phyloP scores from a whole-genome alignment of 2,888 invertebrate species.

The Phlogophora meticulosa region DNA sequence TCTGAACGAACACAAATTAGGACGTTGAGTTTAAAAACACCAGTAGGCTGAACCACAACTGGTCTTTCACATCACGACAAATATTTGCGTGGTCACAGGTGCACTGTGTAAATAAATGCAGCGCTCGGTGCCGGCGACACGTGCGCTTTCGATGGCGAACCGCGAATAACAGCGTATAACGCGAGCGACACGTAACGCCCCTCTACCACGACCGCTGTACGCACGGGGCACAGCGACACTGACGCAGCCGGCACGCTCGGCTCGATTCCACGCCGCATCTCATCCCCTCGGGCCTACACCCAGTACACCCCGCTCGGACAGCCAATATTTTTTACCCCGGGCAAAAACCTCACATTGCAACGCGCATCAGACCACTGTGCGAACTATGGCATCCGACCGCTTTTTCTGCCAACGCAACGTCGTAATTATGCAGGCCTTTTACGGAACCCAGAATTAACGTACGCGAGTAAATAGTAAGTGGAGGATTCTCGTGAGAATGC shows the following conservation, averaged over 20 bases:
- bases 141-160: conserved; percentile 86
- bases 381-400: conserved; percentile 77
- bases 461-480: conserved; percentile 74
- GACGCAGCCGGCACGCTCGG: conserved; percentile 71
- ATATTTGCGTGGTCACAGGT: conserved; percentile 88
- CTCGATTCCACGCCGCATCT: conserved; percentile 74
- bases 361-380: conserved; percentile 70
- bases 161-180: conserved; percentile 84
- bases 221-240: conserved; percentile 86
- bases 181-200: conserved; percentile 73
- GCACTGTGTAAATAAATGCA: conserved; percentile 78
- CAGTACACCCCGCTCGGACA: conserved; percentile 66
- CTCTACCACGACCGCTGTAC: conserved; percentile 84
- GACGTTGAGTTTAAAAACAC: conserved; percentile 75
- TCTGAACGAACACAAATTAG: conserved; percentile 76
- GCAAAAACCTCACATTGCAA: conserved; percentile 71
- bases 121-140: conserved; percentile 82
- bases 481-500: conserved; percentile 59
- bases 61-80: conserved; percentile 88
- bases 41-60: conserved; percentile 80
- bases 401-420: conserved; percentile 78
- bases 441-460: conserved; percentile 82
- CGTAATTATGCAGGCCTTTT: conserved; percentile 87
- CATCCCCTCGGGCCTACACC: conserved; percentile 78
- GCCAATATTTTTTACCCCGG: conserved; percentile 72